Conservation (phyloP, 2,888 invertebrate species). For the Spisula solida region DNA sequence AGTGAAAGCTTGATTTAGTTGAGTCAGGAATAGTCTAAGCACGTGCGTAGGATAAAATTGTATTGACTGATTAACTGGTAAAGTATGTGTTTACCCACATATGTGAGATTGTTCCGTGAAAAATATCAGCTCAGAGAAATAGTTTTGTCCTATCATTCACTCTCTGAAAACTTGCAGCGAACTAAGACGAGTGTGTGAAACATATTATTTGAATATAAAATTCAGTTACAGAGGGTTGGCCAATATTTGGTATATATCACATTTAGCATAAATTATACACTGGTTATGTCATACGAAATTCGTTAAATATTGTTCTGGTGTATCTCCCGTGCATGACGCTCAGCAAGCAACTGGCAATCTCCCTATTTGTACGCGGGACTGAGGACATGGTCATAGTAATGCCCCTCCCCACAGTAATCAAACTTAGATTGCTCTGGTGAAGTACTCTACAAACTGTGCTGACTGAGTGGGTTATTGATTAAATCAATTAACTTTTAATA, state of each 20-base stretch:
- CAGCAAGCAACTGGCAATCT: too few relatives aligned
- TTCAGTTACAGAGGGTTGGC: background rate
- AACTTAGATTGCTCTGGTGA: too few relatives aligned
- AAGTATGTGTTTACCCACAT: background rate
- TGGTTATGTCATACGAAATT: too few relatives aligned
- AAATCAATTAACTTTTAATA: too few relatives aligned
- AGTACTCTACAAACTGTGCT: too few relatives aligned
- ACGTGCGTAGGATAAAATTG: background rate
- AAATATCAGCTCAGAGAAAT: background rate
- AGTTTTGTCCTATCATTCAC: background rate
- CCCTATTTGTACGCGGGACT: too few relatives aligned
- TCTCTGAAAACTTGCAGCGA: background rate
- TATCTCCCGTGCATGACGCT: too few relatives aligned
- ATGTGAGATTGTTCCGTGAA: background rate
- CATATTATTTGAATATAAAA: background rate
- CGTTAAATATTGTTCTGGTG: too few relatives aligned
- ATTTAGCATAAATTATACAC: too few relatives aligned
- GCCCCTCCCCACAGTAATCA: too few relatives aligned
- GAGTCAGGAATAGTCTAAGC: background rate
- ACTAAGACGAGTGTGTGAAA: background rate
- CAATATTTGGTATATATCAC: background rate
- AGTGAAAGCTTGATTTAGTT: background rate
- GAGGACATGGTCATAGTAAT: too few relatives aligned
- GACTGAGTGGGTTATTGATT: too few relatives aligned
- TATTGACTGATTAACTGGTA: background rate